Evolutionary conservation across 2,888 invertebrate genomes (phyloP).

Genomic region (Zootermopsis nevadensis): DNA sequence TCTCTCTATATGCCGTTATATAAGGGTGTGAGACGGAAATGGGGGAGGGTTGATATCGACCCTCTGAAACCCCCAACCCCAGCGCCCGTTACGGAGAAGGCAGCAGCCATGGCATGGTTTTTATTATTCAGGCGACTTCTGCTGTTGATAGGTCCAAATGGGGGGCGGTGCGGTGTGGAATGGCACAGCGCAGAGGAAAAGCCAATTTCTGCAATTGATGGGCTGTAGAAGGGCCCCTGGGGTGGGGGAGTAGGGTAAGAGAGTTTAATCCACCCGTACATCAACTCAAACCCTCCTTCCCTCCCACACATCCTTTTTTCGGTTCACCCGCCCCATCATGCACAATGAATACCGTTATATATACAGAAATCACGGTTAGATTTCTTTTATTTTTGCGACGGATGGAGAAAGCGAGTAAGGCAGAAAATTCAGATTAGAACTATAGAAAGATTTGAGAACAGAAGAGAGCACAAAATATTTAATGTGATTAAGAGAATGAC

Average conservation of each 20-base stretch:
- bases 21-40: conserved; percentile 18
- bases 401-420: not conserved
- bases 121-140: conserved; percentile 52
- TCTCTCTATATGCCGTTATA: conserved; percentile 22
- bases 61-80: no score
- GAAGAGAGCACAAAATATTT: not conserved
- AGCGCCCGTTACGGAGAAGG: conserved; percentile 30
- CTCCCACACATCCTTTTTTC: conserved; percentile 31
- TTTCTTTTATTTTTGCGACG: not conserved
- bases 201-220: conserved; percentile 54
- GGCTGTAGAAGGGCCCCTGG: conserved; percentile 50
- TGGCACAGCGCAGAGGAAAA: conserved; percentile 47
- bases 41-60: conserved; percentile 34
- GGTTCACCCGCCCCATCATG: conserved; percentile 11
- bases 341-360: conserved; percentile 41
- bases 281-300: conserved; percentile 38
- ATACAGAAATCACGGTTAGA: conserved; percentile 31
- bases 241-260: conserved; percentile 36
- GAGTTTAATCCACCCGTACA: conserved; percentile 46
- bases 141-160: conserved; percentile 51
- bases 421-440: conserved; percentile 13
- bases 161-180: conserved; percentile 44
- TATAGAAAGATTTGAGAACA: not conserved
- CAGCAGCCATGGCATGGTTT: conserved; percentile 43
- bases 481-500: not conserved